Evolutionary conservation across 2,888 invertebrate genomes (phyloP).

Genomic region (Panzeria rudis): DNA sequence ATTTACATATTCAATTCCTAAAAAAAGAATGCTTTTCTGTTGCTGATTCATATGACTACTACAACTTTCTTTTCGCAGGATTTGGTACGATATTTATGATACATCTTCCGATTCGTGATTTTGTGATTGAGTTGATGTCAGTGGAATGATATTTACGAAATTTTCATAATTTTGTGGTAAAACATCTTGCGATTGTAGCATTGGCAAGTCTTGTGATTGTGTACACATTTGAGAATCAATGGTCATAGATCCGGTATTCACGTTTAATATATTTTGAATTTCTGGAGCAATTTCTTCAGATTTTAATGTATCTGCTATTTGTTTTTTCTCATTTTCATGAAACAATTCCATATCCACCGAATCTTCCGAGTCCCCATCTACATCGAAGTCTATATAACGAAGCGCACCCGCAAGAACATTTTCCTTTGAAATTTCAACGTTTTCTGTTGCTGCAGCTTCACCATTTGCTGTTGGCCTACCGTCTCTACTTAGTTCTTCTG

Average conservation of each 20-base stretch:
- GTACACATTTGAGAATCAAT: conserved; percentile 35
- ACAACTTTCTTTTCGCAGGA: not conserved
- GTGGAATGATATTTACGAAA: conserved; percentile 41
- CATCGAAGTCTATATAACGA: not conserved
- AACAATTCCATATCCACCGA: conserved; percentile 20
- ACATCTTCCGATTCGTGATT: not conserved
- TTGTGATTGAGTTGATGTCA: conserved; percentile 58
- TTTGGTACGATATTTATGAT: not conserved
- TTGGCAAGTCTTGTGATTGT: not conserved
- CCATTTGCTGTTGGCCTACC: not conserved
- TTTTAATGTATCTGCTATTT: not conserved
- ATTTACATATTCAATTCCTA: no score
- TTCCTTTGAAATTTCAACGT: not conserved
- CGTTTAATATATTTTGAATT: conserved; percentile 19
- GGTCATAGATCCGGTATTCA: conserved; percentile 50
- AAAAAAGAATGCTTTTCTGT: no score
- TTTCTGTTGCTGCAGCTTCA: not conserved
- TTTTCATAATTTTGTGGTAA: conserved; percentile 43
- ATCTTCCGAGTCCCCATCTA: conserved; percentile 5
- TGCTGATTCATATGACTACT: no score
- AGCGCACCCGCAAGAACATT: not conserved
- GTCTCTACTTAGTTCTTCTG: not conserved
- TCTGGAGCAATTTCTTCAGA: conserved; percentile 52
- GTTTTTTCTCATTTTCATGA: not conserved
- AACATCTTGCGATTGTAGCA: conserved; percentile 37